Evolutionary conservation across 1,140 invertebrate genomes (phyloP).

Genomic region (Danaus melanippus): DNA sequence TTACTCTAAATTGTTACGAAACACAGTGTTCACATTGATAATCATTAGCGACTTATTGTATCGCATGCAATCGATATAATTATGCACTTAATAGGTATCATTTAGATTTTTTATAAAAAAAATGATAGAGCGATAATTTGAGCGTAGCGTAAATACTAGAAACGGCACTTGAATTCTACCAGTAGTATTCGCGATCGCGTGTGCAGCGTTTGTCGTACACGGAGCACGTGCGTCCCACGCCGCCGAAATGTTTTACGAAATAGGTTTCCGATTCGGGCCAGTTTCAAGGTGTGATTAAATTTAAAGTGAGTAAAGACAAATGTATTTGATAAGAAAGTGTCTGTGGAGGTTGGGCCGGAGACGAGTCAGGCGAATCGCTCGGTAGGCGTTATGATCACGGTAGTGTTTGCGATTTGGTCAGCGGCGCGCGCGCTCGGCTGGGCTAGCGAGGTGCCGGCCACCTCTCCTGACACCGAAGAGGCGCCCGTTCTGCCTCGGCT

Average conservation of each 20-base stretch:
- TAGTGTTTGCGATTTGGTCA: slow-evolving; percentile 60
- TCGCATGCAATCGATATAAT: slow-evolving; percentile 1
- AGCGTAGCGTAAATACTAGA: slow-evolving; percentile 21
- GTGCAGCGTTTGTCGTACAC: slow-evolving; percentile 35
- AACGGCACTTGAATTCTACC: slow-evolving; percentile 28
- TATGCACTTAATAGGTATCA: neutral
- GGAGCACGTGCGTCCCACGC: slow-evolving; percentile 39
- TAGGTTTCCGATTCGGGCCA: slow-evolving; percentile 13
- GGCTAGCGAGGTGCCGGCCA: slow-evolving; percentile 38
- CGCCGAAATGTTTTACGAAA: slow-evolving; percentile 16
- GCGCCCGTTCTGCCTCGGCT: slow-evolving; percentile 66
- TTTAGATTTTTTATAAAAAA: neutral
- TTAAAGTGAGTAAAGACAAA: slow-evolving; percentile 32
- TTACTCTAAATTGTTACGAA: too few relatives aligned
- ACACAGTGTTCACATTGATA: neutral
- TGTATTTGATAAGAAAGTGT: slow-evolving; percentile 37
- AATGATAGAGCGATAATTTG: slow-evolving; percentile 27
- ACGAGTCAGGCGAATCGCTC: slow-evolving; percentile 42
- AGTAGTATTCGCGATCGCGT: slow-evolving; percentile 49
- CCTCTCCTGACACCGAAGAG: slow-evolving; percentile 53
- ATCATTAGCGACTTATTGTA: slow-evolving; percentile 14
- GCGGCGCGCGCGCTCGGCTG: slow-evolving; percentile 61
- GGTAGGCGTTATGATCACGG: slow-evolving; percentile 56
- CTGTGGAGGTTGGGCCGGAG: slow-evolving; percentile 40
- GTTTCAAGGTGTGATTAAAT: slow-evolving; percentile 15